Base-by-base conservation (phyloP, 2,113 vertebrate genomes). In the Aix galericulata region DNA sequence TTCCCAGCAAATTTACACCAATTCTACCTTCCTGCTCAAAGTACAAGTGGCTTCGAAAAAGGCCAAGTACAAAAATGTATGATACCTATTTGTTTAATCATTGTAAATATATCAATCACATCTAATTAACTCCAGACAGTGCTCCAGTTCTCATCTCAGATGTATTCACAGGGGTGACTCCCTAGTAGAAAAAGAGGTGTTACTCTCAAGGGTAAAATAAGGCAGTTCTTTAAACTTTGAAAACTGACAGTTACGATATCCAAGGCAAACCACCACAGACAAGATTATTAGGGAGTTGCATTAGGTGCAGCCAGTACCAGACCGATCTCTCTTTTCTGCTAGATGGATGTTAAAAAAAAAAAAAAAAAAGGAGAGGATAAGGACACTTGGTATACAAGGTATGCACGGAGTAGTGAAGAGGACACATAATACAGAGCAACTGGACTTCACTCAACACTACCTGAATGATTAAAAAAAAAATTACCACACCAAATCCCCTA, bases 401-500 rank as follows among this genome's bases (percentile, higher is more conserved):
- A 36, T 36, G 38, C 34, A 73, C 9, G 17, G 60, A 53, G 16
- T 38, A 66, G 38, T 17, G 22, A 80, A 80, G 29, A 69, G 50
- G 32, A 81, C n/a, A 46, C 4, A 40, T 25, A 6, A n/a, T 29
- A 59, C 3, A 32, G 42, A n/a, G 36, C 42, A 64, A n/a, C 25
- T 27, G 55, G 56, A 58, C 32, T 62, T 62, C 64, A 52, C 17
- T 67, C 53, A 85, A 50, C 23, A 55, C 18, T 69, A 42, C 21
- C 8, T 12, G 6, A 60, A 89, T 20, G 9, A 38, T 56, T 11
- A 38, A n/a, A 53, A 48, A 75, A 31, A 50, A 52, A 73, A 22
- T 0, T 2, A 13, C 2, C 14, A 31, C 12, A 17, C 8, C 27
- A 20, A 2, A 12, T 6, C 18, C 8, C 7, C 1, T 0, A 50